Evolutionary conservation across 2,113 vertebrate genomes (phyloP).

Genomic region (Riparia riparia): DNA sequence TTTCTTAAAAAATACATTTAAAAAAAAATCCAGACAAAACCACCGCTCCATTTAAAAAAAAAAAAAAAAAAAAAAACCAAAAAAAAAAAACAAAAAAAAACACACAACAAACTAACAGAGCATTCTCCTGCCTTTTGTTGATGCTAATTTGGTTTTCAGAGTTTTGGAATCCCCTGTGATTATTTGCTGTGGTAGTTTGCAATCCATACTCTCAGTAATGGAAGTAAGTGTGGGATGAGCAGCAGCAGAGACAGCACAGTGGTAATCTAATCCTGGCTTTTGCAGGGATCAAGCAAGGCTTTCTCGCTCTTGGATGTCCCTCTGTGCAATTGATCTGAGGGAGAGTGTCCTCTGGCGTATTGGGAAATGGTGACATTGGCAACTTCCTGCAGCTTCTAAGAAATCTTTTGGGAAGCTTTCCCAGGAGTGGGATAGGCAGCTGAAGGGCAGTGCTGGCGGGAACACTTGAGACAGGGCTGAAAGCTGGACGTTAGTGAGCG

Average conservation of each 20-base stretch:
- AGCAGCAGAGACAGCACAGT: background rate
- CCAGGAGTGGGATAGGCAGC: background rate
- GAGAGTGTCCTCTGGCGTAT: background rate
- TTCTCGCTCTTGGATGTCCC: background rate
- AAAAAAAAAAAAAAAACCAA: background rate
- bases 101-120: background rate
- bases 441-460: background rate
- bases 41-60: background rate
- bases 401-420: background rate
- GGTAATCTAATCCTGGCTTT: background rate
- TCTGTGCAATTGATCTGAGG: background rate
- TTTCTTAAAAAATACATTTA: background rate
- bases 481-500: background rate
- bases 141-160: background rate
- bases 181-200: background rate
- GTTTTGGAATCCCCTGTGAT: background rate
- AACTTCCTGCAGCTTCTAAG: background rate
- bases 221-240: background rate
- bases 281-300: background rate
- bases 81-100: no score
- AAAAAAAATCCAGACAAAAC: background rate
- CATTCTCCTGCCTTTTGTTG: background rate
- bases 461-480: background rate
- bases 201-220: background rate
- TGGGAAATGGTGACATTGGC: background rate